Evolutionary conservation across 2,888 invertebrate species (phyloP), one percentile per base, ranked within the genome.

Genomic region (Meandrusa payeni): DNA sequence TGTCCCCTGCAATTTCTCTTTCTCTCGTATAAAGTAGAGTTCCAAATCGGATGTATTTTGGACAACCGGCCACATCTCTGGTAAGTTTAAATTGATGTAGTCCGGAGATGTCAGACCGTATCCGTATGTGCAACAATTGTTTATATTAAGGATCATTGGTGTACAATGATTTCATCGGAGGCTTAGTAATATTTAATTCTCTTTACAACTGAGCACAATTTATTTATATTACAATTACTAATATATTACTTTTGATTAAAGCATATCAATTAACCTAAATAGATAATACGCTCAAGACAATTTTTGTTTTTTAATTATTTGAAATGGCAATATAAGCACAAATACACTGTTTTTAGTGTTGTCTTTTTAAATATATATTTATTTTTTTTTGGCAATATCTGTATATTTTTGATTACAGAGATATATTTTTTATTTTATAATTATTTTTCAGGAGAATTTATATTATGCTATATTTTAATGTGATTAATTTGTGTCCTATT

Each of bases 121-220:
- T 9, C 47, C 47, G 51, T 54, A 58, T 55, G 59, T 55, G 56
- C 62, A 57, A 60, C 62, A 64, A 72, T 73, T 64, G 56, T 73
- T 80, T 81, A 82, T 81, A 81, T 82, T 82, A 82, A 83, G 81
- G 81, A 82, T 82, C 82, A 79, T 76, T 61, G 28, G 44, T 59
- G 47, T 56, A 17, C 24, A 63, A 59, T 53, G 51, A 50, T 60
- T 64, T 62, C n/a, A 56, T 59, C 64, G 58, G 76, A 77, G 77
- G 80, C 78, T 79, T 55, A 64, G 59, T 55, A 44, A 48, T 44
- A 24, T 41, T 45, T 43, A 36, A 33, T 49, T 47, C 2, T 32
- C 41, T 27, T 26, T 23, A 33, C 5, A 23, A 22, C 28, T 34
- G 44, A 26, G 38, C 46, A 38, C 43, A 27, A 13, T 13, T 5